Evolutionary conservation across 2,797 vertebrate genomes (phyloP).

Genomic region (Alfaro cultratus): DNA sequence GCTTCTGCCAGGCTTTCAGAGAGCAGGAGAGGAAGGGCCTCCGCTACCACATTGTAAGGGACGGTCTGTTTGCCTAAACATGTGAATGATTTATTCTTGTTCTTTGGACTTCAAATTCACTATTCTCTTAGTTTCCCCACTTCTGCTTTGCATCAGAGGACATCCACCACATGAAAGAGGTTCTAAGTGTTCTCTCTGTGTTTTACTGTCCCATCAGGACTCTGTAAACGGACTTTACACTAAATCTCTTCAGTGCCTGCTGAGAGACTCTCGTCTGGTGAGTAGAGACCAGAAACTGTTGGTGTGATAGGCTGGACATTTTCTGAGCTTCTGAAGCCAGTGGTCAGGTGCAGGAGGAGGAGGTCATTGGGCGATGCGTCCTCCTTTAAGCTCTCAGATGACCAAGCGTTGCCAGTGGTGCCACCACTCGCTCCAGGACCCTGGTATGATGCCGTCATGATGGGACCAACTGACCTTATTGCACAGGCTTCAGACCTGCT

Average conservation of each 20-base stretch:
- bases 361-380: neutral
- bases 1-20: constrained; percentile 87
- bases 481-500: neutral
- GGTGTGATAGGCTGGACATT: neutral
- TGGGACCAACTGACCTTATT: neutral
- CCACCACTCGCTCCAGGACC: neutral
- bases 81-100: neutral
- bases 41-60: constrained; percentile 90
- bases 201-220: constrained; percentile 81
- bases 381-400: neutral
- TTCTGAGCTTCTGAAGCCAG: neutral
- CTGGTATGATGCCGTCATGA: neutral
- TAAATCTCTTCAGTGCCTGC: constrained; percentile 94
- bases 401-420: neutral
- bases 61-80: neutral
- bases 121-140: neutral
- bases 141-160: neutral
- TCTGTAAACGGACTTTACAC: constrained; percentile 92
- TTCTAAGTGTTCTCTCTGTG: neutral
- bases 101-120: neutral
- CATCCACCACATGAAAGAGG: too few relatives aligned
- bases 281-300: constrained; percentile 52
- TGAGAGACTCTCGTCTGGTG: constrained; percentile 94
- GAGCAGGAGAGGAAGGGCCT: constrained; percentile 93
- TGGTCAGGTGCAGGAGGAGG: neutral